A percentile compares a stretch with the other conserved stretches of the same genome.
These are phyloP conservation scores for Ifrita kowaldi DNA, from an alignment of 2,113 vertebrate species.

Conservation along the genomic window DNA sequence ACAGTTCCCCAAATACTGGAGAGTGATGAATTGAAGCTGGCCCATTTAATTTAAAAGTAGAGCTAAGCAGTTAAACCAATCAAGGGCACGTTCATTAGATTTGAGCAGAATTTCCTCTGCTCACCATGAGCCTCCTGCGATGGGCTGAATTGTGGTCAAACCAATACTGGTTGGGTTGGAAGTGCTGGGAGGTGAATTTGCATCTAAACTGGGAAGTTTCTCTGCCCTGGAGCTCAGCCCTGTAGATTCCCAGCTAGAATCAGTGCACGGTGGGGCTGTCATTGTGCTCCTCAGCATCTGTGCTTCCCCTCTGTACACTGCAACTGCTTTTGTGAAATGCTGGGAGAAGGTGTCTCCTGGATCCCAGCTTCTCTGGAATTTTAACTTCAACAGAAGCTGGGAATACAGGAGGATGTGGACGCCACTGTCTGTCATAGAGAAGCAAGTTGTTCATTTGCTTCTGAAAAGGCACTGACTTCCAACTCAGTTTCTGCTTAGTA, in stretches of 20 bases:
- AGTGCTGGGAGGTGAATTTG: background rate
- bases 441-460: background rate
- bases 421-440: background rate
- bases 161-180: background rate
- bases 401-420: background rate
- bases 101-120: background rate
- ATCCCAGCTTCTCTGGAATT: background rate
- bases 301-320: background rate
- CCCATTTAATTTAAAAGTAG: background rate
- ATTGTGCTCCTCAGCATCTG: background rate
- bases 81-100: background rate
- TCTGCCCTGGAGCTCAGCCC: background rate
- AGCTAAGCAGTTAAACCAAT: background rate
- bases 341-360: background rate
- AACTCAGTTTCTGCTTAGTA: background rate
- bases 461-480: background rate
- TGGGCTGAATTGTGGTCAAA: background rate
- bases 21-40: background rate
- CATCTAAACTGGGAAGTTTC: background rate
- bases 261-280: background rate
- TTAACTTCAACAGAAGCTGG: background rate
- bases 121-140: background rate
- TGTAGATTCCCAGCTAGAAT: background rate
- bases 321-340: background rate
- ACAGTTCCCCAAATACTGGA: background rate